A percentile compares a stretch with the other conserved stretches of the same genome.
These are phyloP conservation scores for Eidolon dupreanum DNA, from an alignment of 2,797 vertebrate species.

Conservation along the genomic window DNA sequence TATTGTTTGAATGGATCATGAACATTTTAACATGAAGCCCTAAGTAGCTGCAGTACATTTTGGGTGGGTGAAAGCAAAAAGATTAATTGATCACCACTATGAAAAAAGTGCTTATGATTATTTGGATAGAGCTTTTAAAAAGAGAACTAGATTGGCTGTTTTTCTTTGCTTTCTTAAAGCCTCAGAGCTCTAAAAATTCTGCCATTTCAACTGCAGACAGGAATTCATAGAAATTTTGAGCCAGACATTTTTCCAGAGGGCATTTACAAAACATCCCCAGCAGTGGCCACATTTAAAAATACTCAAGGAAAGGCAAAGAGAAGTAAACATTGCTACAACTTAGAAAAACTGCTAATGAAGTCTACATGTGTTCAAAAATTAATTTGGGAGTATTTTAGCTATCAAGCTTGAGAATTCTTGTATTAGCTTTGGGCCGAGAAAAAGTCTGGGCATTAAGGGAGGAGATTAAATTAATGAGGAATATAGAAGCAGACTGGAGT, in stretches of 20 bases:
- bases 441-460: neutral
- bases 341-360: neutral
- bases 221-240: slow-evolving; percentile 47
- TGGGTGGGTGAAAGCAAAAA: neutral
- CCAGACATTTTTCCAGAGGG: slow-evolving; percentile 55
- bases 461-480: neutral
- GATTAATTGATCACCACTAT: neutral
- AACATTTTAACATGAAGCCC: accelerated
- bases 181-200: neutral
- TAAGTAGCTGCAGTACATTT: neutral
- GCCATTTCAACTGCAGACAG: slow-evolving; percentile 39
- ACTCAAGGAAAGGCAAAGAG: neutral
- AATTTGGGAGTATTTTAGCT: neutral
- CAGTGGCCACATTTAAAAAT: slow-evolving; percentile 30
- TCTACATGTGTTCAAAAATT: neutral
- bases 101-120: neutral
- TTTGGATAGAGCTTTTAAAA: neutral
- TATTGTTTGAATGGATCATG: neutral
- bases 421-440: neutral
- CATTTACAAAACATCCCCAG: slow-evolving; percentile 44
- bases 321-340: neutral
- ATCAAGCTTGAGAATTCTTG: neutral
- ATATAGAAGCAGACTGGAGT: neutral
- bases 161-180: slow-evolving; percentile 34
- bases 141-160: neutral